Evolutionary conservation across 2,797 vertebrate species (phyloP), one percentile per base, ranked within the genome.

Genomic region (Columba guinea): DNA sequence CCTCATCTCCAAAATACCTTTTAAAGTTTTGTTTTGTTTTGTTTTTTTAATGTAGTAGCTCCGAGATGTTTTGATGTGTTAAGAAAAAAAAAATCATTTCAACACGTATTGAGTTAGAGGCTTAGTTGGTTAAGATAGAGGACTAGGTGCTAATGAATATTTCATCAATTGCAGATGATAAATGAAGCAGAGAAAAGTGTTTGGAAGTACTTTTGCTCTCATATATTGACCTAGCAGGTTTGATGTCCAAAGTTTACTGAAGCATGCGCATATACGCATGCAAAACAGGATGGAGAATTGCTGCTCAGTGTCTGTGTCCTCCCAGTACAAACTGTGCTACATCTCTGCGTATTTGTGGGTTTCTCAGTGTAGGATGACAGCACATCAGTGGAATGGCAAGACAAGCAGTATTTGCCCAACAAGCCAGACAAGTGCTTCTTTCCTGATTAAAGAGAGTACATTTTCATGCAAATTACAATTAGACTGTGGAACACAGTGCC

Each of bases 391-490:
- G 79, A 96, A 96, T 76, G 69, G 78, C 68, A 93, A 87, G 78
- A 77, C 32, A 58, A 89, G 75, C 79, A 88, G 46, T 71, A 71
- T 95, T 96, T 64, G 37, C 78, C 62, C 84, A n/a, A 95, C 83
- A 84, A 81, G 52, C 79, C 89, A 94, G 92, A 81, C 76, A 95
- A 96, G 51, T 75, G 76, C 55, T 87, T 35, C 64, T 49, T 89
- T 90, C 28, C 65, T 88, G 46, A 93, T 89, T 90, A 86, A 88
- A 93, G 35, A 77, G 41, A 80, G 79, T 80, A 93, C 35, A n/a
- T 95, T 93, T 94, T 92, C 71, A 30, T 85, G 83, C 71, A 96
- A 55, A 55, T 93, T 84, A 80, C 44, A 93, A 95, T 97, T 95
- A 93, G 84, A 32, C 51, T 84, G 51, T 86, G 87, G 87, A 89